Evolutionary conservation across 2,797 vertebrate species (phyloP).

Genomic region (Poeciliopsis turneri): DNA sequence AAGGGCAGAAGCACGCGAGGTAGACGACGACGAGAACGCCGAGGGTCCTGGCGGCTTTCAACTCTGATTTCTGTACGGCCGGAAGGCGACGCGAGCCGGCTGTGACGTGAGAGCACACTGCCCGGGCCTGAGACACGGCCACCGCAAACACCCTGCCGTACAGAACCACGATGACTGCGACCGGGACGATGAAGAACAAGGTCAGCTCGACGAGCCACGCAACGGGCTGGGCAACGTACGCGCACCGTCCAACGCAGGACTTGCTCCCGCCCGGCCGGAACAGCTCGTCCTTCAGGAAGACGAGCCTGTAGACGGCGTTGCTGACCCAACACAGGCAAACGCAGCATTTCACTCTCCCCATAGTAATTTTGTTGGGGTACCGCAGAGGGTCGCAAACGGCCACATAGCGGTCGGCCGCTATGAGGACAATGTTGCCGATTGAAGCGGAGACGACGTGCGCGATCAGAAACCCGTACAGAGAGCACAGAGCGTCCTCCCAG

Average conservation of each 20-base stretch:
- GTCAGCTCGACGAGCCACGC: background rate
- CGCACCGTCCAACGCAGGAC: constrained; percentile 18
- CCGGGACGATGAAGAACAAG: constrained; percentile 6
- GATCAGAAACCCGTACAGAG: background rate
- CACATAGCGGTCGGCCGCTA: background rate
- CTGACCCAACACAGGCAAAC: constrained; percentile 38
- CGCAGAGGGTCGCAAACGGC: background rate
- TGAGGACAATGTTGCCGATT: background rate
- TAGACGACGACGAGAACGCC: constrained; percentile 28
- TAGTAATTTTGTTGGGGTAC: constrained; percentile 12
- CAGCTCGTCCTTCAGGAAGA: background rate
- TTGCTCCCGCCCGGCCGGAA: constrained; percentile 1
- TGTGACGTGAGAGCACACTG: constrained; percentile 19
- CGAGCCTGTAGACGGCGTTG: background rate
- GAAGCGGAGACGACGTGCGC: background rate
- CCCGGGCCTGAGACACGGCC: constrained; percentile 27
- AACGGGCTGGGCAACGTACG: background rate
- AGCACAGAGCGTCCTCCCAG: constrained; percentile 8
- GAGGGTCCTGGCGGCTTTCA: constrained; percentile 26
- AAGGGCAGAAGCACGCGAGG: constrained; percentile 26
- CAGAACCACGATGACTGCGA: constrained; percentile 1
- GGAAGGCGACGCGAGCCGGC: background rate
- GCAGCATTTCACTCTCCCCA: background rate
- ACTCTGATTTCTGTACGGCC: constrained; percentile 18
- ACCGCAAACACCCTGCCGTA: constrained; percentile 26